Conservation (phyloP, 2,797 vertebrate species). For the Cichlasoma orientale region DNA sequence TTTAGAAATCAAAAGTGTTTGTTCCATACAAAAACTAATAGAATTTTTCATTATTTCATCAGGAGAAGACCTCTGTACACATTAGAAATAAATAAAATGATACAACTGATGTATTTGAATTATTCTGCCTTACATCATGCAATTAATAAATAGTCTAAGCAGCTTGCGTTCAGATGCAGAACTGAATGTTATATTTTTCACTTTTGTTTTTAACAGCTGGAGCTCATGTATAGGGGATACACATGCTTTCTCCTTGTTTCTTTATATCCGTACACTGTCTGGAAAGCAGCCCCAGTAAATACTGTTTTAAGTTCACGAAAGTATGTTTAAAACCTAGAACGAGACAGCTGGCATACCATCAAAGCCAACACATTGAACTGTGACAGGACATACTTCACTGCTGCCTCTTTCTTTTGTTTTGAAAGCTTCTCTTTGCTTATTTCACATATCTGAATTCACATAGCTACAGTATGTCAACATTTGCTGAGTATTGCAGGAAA, state of each 20-base stretch:
- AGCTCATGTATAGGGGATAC: slow-evolving; percentile 5
- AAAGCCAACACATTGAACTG: slow-evolving; percentile 66
- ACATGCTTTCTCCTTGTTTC: background rate
- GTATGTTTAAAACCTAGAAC: slow-evolving; percentile 54
- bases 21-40: background rate
- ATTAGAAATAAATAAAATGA: background rate
- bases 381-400: slow-evolving; percentile 66
- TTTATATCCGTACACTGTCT: slow-evolving; percentile 34
- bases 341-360: slow-evolving; percentile 66
- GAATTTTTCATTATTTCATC: background rate
- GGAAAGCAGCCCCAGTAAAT: slow-evolving; percentile 51
- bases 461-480: slow-evolving; percentile 24
- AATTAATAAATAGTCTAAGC: background rate
- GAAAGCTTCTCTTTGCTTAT: slow-evolving; percentile 41
- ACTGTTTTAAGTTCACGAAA: slow-evolving; percentile 65
- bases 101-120: background rate
- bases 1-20: background rate
- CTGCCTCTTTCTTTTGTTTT: slow-evolving; percentile 40
- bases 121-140: background rate
- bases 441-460: slow-evolving; percentile 42
- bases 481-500: slow-evolving; percentile 7
- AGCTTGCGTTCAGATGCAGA: background rate
- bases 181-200: background rate
- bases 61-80: background rate
- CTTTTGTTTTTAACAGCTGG: background rate